These are phyloP conservation scores for Daubentonia madagascariensis DNA, from an alignment of 2,113 vertebrate species.

Conservation along the genomic window DNA sequence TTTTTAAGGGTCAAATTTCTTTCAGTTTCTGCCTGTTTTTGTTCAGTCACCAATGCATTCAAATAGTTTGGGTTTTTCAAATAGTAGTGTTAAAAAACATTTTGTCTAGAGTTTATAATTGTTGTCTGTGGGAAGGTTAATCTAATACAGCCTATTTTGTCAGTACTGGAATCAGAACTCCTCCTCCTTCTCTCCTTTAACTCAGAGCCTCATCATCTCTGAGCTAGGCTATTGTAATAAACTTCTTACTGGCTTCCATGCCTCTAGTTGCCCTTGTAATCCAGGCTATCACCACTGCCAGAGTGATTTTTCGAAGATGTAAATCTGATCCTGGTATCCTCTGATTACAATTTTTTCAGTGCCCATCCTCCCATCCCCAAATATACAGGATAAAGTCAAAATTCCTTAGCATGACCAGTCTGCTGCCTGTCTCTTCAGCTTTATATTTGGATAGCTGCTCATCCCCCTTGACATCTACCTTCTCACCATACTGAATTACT, in stretches of 20 bases:
- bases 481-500: background rate
- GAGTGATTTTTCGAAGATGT: conserved; percentile 14
- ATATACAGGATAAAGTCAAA: background rate
- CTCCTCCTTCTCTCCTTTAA: background rate
- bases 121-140: background rate
- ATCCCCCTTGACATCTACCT: background rate
- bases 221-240: background rate
- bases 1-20: background rate
- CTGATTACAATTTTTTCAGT: background rate
- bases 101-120: background rate
- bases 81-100: background rate
- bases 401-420: background rate
- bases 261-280: background rate
- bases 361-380: background rate
- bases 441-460: background rate
- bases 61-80: background rate
- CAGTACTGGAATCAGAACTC: background rate
- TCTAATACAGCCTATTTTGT: background rate
- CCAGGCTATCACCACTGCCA: background rate
- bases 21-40: background rate
- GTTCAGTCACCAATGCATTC: background rate
- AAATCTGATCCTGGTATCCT: background rate
- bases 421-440: background rate
- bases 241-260: background rate
- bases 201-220: background rate